Conservation (phyloP, 1,140 invertebrate genomes). For the Melanaphis sacchari region DNA sequence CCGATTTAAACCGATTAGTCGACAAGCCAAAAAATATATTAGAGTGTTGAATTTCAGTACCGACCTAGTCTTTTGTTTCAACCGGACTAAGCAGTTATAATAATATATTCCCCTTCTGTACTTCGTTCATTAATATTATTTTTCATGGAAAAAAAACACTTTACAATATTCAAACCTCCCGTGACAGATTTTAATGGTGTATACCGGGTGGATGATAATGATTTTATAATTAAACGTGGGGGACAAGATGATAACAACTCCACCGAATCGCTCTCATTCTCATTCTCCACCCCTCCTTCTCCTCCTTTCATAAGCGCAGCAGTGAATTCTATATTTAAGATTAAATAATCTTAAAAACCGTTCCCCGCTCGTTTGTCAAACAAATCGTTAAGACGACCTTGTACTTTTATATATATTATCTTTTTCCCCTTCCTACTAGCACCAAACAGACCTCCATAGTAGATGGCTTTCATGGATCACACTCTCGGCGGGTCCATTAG, state of each 20-base stretch:
- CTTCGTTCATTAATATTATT: slow-evolving; percentile 53
- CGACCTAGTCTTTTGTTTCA: slow-evolving; percentile 54
- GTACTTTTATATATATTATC: background rate
- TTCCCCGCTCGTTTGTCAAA: slow-evolving; percentile 53
- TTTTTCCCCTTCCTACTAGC: background rate
- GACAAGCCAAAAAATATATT: slow-evolving; percentile 46
- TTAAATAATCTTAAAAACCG: slow-evolving; percentile 51
- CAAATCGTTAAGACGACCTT: slow-evolving; percentile 53
- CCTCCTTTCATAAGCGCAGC: background rate
- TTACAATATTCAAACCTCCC: slow-evolving; percentile 56
- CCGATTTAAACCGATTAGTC: slow-evolving; percentile 54
- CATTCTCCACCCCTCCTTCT: background rate
- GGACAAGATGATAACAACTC: slow-evolving; percentile 46
- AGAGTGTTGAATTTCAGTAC: slow-evolving; percentile 48
- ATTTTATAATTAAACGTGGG: slow-evolving; percentile 56
- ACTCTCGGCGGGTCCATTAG: slow-evolving; percentile 49
- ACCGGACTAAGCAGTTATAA: background rate
- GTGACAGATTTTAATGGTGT: slow-evolving; percentile 56
- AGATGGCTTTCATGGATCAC: slow-evolving; percentile 37
- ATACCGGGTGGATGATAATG: slow-evolving; percentile 50
- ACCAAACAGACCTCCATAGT: slow-evolving; percentile 38
- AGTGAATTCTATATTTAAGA: slow-evolving; percentile 50
- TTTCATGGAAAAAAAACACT: slow-evolving; percentile 47
- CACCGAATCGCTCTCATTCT: slow-evolving; percentile 17
- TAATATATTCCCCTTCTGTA: background rate